Percentiles rank a stretch among this genome's conserved stretches.
phyloP scores from a whole-genome alignment of 2,888 invertebrate species.

The Isotomurus palustris region DNA sequence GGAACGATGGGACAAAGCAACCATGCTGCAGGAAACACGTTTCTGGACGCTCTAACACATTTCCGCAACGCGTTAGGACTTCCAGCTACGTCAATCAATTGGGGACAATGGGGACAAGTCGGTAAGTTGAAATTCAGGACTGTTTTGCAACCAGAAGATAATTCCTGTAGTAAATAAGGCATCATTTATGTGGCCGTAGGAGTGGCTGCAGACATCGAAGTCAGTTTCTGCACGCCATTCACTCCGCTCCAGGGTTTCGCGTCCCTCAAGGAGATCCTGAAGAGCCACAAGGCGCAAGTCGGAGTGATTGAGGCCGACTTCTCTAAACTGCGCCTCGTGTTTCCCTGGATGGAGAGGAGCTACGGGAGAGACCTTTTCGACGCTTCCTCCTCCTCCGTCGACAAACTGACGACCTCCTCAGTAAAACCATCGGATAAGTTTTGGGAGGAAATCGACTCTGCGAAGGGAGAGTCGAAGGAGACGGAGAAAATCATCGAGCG shows the following conservation, averaged over 20 bases:
- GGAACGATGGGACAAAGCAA: constrained; percentile 17
- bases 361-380: no score
- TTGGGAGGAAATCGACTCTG: no score
- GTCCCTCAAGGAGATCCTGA: constrained; percentile 14
- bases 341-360: no score
- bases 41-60: constrained; percentile 21
- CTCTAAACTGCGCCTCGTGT: constrained; percentile 8
- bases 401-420: no score
- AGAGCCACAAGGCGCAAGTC: constrained; percentile 8
- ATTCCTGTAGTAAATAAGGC: no score
- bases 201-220: constrained; percentile 14
- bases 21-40: constrained; percentile 23
- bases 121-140: no score
- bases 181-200: no score
- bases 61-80: constrained; percentile 22
- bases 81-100: constrained; percentile 15
- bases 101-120: constrained; percentile 25
- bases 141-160: no score
- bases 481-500: background rate
- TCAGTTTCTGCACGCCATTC: constrained; percentile 17
- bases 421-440: no score
- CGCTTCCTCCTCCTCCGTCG: no score
- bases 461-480: background rate
- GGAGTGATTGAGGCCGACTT: constrained; percentile 22
- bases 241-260: constrained; percentile 24